These are phyloP conservation scores for Philopotamus ludificatus DNA, from an alignment of 1,140 invertebrate species.

Conservation along the genomic window DNA sequence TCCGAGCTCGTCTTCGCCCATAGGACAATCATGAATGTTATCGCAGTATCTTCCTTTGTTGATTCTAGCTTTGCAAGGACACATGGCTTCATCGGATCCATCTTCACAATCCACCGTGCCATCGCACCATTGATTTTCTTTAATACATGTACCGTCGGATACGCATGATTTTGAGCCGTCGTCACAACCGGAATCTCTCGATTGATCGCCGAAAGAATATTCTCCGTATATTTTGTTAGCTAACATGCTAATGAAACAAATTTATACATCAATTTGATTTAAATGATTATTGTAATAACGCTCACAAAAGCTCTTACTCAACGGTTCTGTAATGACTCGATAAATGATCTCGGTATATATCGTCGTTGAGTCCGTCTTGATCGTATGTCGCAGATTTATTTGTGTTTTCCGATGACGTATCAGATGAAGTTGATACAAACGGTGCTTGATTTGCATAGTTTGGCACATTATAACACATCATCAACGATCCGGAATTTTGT, in stretches of 20 bases:
- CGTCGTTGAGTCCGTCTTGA: too few species aligned
- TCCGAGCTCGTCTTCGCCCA: constrained; percentile 74
- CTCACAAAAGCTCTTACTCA: too few species aligned
- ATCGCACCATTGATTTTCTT: constrained; percentile 66
- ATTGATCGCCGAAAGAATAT: background rate
- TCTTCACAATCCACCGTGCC: constrained; percentile 75
- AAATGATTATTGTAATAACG: too few species aligned
- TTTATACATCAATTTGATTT: background rate
- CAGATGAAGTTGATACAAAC: constrained; percentile 15
- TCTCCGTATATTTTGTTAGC: constrained; percentile 34
- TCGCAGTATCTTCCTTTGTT: constrained; percentile 70
- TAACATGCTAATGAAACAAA: constrained; percentile 24
- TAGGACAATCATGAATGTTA: constrained; percentile 74
- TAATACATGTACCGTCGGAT: constrained; percentile 60
- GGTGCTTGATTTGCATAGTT: constrained; percentile 10
- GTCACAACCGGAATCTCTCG: constrained; percentile 44
- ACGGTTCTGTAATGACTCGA: constrained; percentile 34
- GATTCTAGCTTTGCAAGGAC: constrained; percentile 69
- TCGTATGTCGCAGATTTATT: constrained; percentile 32
- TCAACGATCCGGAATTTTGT: too few species aligned
- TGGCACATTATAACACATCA: background rate
- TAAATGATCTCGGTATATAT: constrained; percentile 32
- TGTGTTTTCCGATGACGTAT: constrained; percentile 32
- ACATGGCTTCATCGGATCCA: constrained; percentile 76
- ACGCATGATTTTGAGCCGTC: constrained; percentile 46